A percentile compares a stretch with the other conserved stretches of the same genome.
Evolutionary conservation across 2,888 invertebrate genomes (phyloP).

Genomic region (Tanaodytes sp.): DNA sequence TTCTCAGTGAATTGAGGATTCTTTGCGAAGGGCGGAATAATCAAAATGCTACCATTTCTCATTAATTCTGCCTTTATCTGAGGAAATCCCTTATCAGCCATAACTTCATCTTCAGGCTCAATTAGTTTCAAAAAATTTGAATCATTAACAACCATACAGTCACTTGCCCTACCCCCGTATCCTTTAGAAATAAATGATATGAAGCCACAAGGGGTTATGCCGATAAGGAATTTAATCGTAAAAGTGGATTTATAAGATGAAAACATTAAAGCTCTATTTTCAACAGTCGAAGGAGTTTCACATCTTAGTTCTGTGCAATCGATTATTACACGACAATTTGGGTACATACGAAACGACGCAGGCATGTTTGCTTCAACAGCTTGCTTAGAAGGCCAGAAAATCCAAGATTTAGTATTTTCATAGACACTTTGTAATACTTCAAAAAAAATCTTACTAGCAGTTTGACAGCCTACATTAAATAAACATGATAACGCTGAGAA

Average conservation of each 20-base stretch:
- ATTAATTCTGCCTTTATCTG: conserved; percentile 26
- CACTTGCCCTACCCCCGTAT: conserved; percentile 55
- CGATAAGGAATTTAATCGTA: conserved; percentile 53
- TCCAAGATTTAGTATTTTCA: conserved; percentile 27
- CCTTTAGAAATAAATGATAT: conserved; percentile 58
- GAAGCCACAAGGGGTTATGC: conserved; percentile 51
- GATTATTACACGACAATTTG: conserved; percentile 40
- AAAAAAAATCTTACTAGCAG: conserved; percentile 42
- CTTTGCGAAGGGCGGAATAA: conserved; percentile 52
- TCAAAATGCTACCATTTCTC: conserved; percentile 42
- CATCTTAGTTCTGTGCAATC: conserved; percentile 5
- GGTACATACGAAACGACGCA: conserved; percentile 21
- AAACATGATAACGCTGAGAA: conserved; percentile 43
- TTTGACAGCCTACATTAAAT: conserved; percentile 30
- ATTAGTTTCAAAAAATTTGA: conserved; percentile 57
- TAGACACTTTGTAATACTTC: conserved; percentile 36
- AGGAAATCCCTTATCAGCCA: conserved; percentile 23
- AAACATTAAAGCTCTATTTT: conserved; percentile 49
- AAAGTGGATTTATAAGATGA: conserved; percentile 43
- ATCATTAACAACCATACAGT: conserved; percentile 56
- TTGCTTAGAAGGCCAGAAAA: conserved; percentile 39
- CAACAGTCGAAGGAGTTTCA: conserved; percentile 39
- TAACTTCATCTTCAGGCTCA: conserved; percentile 53
- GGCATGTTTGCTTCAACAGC: conserved; percentile 30
- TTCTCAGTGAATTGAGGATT: conserved; percentile 33